Base-by-base conservation (phyloP, 1,140 invertebrate genomes). In the Listronotus oregonensis region DNA sequence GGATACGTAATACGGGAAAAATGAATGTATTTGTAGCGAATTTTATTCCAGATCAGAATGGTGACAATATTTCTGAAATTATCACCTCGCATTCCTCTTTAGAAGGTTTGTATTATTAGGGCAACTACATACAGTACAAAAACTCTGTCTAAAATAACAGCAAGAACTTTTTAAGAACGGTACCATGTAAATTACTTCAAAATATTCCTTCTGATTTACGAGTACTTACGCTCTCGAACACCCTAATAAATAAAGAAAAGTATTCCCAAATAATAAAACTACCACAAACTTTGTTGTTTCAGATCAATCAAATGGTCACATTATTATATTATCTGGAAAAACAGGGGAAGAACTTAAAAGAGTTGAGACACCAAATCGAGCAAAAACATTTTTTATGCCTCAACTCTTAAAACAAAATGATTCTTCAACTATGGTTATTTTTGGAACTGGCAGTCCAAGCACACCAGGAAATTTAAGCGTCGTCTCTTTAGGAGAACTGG, bases 381-480 rank as follows among this genome's bases (percentile, higher is more conserved):
- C 85, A 58, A 89, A 93, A 79, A 86, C 92, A 63, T 92, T 92
- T 71, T 81, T 81, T 64, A 88, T 88, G n/a, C 90, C 90, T 8
- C 86, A 89, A 75, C 75, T 84, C 18, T 69, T 88, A 6, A 77
- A 82, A 0, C 80, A 82, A 71, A 79, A 82, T 31, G 85, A 87
- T 75, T 85, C 83, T 31, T 82, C 83, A 54, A 80, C 82, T 60
- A 78, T 85, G 42, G 69, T 83, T n/a, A 64, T 84, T 4, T 80
- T 92, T 73, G 87, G 90, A 14, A 92, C 91, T 0, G 92, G 90
- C 5, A 89, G 89, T 27, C 88, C 90, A 71, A 87, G 88, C 44
- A 84, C 89, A 46, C 80, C 85, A 0, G 91, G 92, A 10, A 86
- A 86, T 52, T 80, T 94, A 11, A 76, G 66, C 54, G 57, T 70